Percentiles rank a stretch among this genome's conserved stretches.
These are phyloP conservation scores for Zaprionus kolodkinae DNA, from an alignment of 1,140 invertebrate genomes.

Conservation along the genomic window DNA sequence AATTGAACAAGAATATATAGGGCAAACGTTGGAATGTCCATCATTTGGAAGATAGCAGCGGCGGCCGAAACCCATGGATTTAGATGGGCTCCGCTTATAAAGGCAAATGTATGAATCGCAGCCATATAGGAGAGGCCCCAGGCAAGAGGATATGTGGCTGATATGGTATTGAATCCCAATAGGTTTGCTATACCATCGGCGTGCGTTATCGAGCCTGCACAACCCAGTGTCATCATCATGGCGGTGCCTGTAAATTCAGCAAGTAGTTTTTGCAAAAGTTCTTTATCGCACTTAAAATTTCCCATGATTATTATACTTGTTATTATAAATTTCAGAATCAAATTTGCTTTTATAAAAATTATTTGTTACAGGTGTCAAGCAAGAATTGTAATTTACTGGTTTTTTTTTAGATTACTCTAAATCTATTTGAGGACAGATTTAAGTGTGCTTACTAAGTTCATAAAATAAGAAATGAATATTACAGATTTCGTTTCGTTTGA, in stretches of 20 bases:
- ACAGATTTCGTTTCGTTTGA: too few relatives aligned
- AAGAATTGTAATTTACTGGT: conserved; percentile 1
- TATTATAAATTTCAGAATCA: neutral
- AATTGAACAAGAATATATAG: conserved; percentile 24
- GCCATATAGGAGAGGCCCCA: conserved; percentile 32
- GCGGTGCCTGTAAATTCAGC: conserved; percentile 28
- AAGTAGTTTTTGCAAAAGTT: conserved; percentile 9
- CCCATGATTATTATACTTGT: conserved; percentile 9
- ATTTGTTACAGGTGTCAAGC: neutral
- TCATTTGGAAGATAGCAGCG: conserved; percentile 20
- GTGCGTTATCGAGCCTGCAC: neutral
- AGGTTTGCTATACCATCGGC: too few relatives aligned
- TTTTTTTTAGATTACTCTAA: neutral
- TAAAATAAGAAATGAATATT: neutral
- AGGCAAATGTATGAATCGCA: conserved; percentile 19
- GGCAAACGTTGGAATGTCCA: conserved; percentile 26
- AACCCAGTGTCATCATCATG: conserved; percentile 27
- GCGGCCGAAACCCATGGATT: conserved; percentile 32
- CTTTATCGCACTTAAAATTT: conserved; percentile 26
- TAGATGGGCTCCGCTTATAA: conserved; percentile 31
- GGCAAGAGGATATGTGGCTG: neutral
- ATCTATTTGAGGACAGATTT: neutral
- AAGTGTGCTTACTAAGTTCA: neutral
- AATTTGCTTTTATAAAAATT: neutral
- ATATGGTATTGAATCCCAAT: too few relatives aligned